Evolutionary conservation across 2,888 invertebrate genomes (phyloP).

Genomic region (Pachycephus smyrnensis): DNA sequence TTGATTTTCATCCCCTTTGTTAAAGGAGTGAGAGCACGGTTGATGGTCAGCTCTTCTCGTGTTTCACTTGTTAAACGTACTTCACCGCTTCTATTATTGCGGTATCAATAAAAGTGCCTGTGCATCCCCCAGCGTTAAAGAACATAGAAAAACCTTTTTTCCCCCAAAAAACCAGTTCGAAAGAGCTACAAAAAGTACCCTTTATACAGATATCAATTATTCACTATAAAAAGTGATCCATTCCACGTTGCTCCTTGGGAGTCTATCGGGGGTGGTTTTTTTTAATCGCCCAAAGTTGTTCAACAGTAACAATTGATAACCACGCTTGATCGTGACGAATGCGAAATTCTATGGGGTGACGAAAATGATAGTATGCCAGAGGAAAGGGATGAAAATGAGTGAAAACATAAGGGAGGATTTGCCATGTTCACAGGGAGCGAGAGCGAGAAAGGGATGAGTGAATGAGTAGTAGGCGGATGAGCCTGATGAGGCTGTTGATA

Average conservation of each 20-base stretch:
- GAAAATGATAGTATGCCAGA: not conserved
- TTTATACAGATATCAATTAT: not conserved
- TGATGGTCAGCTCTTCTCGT: not conserved
- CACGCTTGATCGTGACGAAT: not conserved
- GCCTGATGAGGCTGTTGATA: conserved; percentile 64
- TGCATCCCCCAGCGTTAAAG: not conserved
- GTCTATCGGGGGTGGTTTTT: not conserved
- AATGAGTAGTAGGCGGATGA: conserved; percentile 40
- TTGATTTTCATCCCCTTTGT: not conserved
- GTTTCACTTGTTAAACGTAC: not conserved
- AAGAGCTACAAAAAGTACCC: not conserved
- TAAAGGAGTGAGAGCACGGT: not conserved
- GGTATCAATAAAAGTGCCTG: not conserved
- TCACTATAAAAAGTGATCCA: not conserved
- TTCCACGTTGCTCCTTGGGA: not conserved
- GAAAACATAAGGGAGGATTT: conserved; percentile 6
- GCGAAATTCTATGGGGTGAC: not conserved
- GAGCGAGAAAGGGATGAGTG: conserved; percentile 18
- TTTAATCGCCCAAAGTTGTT: not conserved
- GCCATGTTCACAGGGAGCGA: not conserved
- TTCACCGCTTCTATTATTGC: not conserved
- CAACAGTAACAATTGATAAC: not conserved
- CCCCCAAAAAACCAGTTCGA: not conserved
- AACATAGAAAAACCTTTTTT: too few species aligned
- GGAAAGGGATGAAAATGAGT: conserved; percentile 24